These are phyloP conservation scores for Chiloscyllium plagiosum DNA, from an alignment of 2,113 vertebrate species.

Conservation along the genomic window DNA sequence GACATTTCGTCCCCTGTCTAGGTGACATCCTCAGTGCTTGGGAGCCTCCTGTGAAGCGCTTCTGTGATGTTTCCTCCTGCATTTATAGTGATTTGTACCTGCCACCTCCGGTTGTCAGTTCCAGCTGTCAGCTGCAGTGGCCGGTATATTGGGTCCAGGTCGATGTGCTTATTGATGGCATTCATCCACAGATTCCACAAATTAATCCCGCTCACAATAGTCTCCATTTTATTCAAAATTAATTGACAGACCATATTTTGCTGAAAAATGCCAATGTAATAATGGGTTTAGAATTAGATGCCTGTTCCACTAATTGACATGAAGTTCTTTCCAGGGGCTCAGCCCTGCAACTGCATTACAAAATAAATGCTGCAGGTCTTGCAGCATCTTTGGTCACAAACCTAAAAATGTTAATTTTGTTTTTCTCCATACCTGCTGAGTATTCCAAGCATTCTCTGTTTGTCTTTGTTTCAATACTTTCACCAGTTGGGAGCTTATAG, in stretches of 20 bases:
- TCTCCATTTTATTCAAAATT: not conserved
- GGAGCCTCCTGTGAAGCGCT: too few species aligned
- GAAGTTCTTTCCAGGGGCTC: not conserved
- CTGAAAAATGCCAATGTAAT: not conserved
- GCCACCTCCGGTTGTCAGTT: too few species aligned
- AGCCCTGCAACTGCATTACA: too few species aligned
- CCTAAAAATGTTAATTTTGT: not conserved
- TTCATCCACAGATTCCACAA: too few species aligned
- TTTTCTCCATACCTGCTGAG: not conserved
- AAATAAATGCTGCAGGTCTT: not conserved
- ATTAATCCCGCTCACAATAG: not conserved
- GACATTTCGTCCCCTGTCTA: too few species aligned
- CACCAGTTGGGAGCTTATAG: not conserved
- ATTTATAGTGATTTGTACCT: too few species aligned
- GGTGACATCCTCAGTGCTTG: too few species aligned
- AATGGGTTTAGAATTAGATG: too few species aligned
- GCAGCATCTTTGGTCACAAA: not conserved
- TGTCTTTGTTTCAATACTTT: not conserved
- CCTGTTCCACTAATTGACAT: not conserved
- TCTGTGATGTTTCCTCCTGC: too few species aligned
- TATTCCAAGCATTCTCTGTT: not conserved
- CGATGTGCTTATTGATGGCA: too few species aligned
- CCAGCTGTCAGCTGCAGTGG: too few species aligned
- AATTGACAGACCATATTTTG: not conserved
- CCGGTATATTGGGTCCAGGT: too few species aligned